phyloP scores from a whole-genome alignment of 2,888 invertebrate species.

The Napeogenes sylphis region DNA sequence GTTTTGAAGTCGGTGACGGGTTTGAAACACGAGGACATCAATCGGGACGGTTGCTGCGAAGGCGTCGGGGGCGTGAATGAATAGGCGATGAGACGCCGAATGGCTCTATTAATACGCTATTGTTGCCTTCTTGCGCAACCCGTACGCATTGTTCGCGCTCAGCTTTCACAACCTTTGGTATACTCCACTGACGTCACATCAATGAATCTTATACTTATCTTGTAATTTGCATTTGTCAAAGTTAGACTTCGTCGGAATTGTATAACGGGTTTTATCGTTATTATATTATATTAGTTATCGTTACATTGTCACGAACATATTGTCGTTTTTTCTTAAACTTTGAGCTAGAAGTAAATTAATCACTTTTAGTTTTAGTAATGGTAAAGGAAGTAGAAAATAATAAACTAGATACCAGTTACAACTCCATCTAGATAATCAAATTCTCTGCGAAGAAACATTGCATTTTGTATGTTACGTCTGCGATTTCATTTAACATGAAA shows the following conservation, averaged over 20 bases:
- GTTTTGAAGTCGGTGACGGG: slow-evolving; percentile 6
- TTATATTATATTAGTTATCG: too few relatives aligned
- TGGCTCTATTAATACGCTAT: slow-evolving; percentile 75
- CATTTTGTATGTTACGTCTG: too few relatives aligned
- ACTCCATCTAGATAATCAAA: too few relatives aligned
- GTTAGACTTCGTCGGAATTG: slow-evolving; percentile 17
- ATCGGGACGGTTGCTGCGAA: slow-evolving; percentile 60
- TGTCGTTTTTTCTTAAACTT: too few relatives aligned
- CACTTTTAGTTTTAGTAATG: too few relatives aligned
- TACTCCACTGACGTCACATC: slow-evolving; percentile 60
- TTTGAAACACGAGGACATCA: slow-evolving; percentile 54
- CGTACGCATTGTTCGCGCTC: slow-evolving; percentile 68
- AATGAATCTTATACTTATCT: slow-evolving; percentile 48
- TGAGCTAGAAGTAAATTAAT: too few relatives aligned
- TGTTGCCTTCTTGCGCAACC: slow-evolving; percentile 74
- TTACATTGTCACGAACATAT: too few relatives aligned
- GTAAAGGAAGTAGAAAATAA: slow-evolving; percentile 16
- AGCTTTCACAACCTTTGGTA: slow-evolving; percentile 57
- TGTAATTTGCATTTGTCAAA: slow-evolving; percentile 61
- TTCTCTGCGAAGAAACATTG: too few relatives aligned
- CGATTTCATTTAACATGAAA: too few relatives aligned
- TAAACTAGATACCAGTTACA: slow-evolving; percentile 41
- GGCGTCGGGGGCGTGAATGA: slow-evolving; percentile 76
- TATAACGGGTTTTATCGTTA: not conserved
- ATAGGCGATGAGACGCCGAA: slow-evolving; percentile 76